Evolutionary conservation across 2,113 vertebrate species (phyloP), one percentile per base, ranked within the genome.

Genomic region (Arenaria interpres): DNA sequence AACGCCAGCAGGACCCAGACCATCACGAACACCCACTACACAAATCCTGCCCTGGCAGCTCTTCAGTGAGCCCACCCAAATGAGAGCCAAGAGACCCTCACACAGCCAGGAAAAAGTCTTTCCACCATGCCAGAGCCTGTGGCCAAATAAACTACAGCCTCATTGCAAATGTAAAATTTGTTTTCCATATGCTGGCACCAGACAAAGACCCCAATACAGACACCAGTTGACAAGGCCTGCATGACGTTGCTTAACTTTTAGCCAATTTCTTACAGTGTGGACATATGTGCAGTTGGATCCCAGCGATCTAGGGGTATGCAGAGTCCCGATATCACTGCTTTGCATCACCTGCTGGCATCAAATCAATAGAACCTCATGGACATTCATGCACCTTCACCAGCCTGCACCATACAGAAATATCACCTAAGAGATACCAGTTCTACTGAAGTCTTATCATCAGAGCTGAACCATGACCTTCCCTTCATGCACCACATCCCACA

Each of bases 231-330:
- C 39, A 48, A 60, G 46, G 25, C 20, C 68, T 23, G 33, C 66
- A 25, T 10, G 16, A 18, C 3, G 41, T 19, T 19, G 17, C 41
- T 22, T 32, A 41, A 63, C 25, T 56, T 66, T 28, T 24, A 81
- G 62, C 48, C 25, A 23, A 22, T 23, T 75, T 62, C 41, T 56
- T 13, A 33, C 21, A 32, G 4, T 0, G 30, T 16, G 12, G 53
- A 23, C 23, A 24, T 13, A 12, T 1, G 39, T 10, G 53, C 37
- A 27, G 45, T 7, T 46, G n/a, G 16, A 46, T 15, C 24, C 53
- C 39, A 48, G 17, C 0, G 0, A 25, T 16, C n/a, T 9, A 35
- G 32, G 43, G 12, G 18, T 8, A 23, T 16, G 17, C 24, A 35
- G 48, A 41, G 22, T 72, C 32, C 39, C 3, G 4, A 5, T 18